Conservation (phyloP, 2,113 vertebrate species). For the Xyliphius kryptos region DNA sequence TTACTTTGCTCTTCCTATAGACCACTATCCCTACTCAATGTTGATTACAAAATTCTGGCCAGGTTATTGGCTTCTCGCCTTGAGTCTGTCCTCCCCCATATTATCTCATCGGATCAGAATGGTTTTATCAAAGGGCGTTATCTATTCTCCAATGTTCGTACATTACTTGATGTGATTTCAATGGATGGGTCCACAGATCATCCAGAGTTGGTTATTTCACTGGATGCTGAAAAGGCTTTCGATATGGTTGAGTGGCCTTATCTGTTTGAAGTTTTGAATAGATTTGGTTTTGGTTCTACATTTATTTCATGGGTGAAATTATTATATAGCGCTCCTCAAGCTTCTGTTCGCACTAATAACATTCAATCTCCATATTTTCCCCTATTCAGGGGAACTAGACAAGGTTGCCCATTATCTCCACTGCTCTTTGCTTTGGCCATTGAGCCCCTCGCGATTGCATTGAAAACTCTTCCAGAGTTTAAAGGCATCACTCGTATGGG, state of each 20-base stretch:
- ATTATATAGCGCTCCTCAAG: too few relatives aligned
- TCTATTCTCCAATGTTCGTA: background rate
- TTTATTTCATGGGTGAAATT: too few relatives aligned
- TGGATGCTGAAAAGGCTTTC: too few relatives aligned
- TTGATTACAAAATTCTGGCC: background rate
- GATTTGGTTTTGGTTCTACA: too few relatives aligned
- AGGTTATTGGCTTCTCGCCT: background rate
- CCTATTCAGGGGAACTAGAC: background rate
- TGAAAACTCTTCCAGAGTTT: background rate
- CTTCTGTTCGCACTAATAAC: too few relatives aligned
- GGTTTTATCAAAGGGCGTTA: background rate
- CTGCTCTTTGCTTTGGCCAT: too few relatives aligned
- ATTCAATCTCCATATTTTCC: too few relatives aligned
- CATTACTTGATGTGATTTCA: background rate
- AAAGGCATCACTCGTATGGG: background rate
- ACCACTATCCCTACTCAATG: too few relatives aligned
- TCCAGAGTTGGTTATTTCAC: background rate
- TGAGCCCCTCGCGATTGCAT: background rate
- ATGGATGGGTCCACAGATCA: background rate
- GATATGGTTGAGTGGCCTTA: background rate
- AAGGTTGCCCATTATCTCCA: background rate
- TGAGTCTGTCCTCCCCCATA: too few relatives aligned
- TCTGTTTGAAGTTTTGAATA: background rate
- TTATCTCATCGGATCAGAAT: too few relatives aligned
- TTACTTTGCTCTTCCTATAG: too few relatives aligned